Evolutionary conservation across 2,797 vertebrate genomes (phyloP).

Genomic region (Coregonus ussuriensis): DNA sequence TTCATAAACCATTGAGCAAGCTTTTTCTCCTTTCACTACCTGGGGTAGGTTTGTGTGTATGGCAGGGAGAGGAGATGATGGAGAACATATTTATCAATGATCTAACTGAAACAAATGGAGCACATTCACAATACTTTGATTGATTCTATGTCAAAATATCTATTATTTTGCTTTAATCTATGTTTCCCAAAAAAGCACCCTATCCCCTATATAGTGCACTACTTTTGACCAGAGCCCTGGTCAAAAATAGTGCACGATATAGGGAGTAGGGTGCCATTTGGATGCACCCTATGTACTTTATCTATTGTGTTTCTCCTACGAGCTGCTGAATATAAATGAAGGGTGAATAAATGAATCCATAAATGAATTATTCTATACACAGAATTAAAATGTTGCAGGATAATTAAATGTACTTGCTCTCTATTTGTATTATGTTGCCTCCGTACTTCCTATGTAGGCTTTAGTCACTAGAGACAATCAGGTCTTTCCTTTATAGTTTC

Average conservation of each 20-base stretch:
- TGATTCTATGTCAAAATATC: constrained; percentile 58
- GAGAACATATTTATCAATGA: constrained; percentile 39
- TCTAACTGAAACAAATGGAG: constrained; percentile 60
- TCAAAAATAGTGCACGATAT: background rate
- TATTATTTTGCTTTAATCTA: constrained; percentile 70
- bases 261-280: background rate
- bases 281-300: constrained; percentile 15
- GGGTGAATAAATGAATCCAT: constrained; percentile 65
- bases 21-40: constrained; percentile 40
- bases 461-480: no score
- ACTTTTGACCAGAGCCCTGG: background rate
- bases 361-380: background rate
- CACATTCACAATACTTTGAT: constrained; percentile 58
- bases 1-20: constrained; percentile 60
- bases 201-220: background rate
- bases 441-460: background rate
- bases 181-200: constrained; percentile 47
- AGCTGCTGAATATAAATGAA: constrained; percentile 42
- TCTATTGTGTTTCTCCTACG: constrained; percentile 62
- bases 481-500: no score
- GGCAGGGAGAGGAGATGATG: constrained; percentile 21
- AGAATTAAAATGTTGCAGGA: constrained; percentile 61
- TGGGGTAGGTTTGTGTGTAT: constrained; percentile 42
- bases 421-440: background rate
- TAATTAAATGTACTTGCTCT: constrained; percentile 49